A percentile compares a stretch with the other conserved stretches of the same genome.
Conservation (phyloP, 1,140 invertebrate species). For the Zaprionus inermis region DNA sequence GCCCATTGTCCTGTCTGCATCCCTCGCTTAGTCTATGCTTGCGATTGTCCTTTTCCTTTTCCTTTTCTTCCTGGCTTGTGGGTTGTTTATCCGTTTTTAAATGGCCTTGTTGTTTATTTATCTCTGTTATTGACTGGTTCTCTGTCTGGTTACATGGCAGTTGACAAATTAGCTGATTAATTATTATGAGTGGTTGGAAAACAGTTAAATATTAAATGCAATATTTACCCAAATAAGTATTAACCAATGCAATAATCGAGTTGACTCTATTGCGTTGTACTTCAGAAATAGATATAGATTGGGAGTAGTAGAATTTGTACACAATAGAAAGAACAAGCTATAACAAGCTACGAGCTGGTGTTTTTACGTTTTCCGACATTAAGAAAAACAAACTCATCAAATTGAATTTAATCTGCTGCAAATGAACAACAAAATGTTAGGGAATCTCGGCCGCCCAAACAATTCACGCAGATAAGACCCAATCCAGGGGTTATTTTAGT, state of each 20-base stretch:
- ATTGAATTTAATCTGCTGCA: constrained; percentile 6
- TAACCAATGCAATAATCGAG: not conserved
- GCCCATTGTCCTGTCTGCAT: constrained; percentile 21
- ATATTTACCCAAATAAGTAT: not conserved
- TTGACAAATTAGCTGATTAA: constrained; percentile 19
- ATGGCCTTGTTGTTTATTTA: constrained; percentile 65
- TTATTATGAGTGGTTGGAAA: constrained; percentile 10
- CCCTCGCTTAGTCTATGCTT: not conserved
- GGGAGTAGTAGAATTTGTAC: too few relatives aligned
- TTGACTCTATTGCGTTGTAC: not conserved
- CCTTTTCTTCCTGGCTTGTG: constrained; percentile 44
- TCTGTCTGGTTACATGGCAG: constrained; percentile 16
- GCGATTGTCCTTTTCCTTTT: constrained; percentile 51
- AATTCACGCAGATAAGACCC: not conserved
- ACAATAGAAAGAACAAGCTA: too few relatives aligned
- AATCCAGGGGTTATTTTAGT: constrained; percentile 8
- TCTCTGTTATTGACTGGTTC: constrained; percentile 32
- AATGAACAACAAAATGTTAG: constrained; percentile 2
- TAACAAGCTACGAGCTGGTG: too few relatives aligned
- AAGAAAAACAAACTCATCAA: not conserved
- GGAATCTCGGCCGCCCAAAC: not conserved
- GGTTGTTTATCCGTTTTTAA: constrained; percentile 31
- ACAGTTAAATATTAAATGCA: not conserved
- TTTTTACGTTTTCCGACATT: too few relatives aligned
- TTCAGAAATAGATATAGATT: not conserved